These are phyloP conservation scores for Tylochromis polylepis DNA, from an alignment of 2,113 vertebrate species.

Conservation along the genomic window DNA sequence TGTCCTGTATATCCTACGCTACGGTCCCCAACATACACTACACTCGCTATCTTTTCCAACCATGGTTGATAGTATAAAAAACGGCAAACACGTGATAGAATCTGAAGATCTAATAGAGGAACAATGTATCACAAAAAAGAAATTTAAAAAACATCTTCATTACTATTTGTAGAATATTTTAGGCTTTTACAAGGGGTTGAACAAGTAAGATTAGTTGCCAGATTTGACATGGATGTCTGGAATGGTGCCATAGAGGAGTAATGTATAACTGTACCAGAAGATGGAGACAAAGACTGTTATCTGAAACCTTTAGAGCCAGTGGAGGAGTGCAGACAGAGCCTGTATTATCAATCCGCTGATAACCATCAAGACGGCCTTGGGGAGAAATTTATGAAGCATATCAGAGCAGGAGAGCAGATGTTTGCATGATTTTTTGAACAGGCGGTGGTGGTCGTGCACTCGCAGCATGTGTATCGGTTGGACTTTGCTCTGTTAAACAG, in stretches of 20 bases:
- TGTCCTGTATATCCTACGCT: background rate
- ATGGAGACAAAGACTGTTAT: constrained; percentile 42
- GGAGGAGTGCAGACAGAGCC: background rate
- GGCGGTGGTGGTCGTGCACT: background rate
- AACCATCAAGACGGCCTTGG: background rate
- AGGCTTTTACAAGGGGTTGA: background rate
- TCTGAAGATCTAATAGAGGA: background rate
- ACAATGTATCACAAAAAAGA: background rate
- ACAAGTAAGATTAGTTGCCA: background rate
- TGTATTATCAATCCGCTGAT: background rate
- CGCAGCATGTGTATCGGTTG: background rate
- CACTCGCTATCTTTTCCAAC: background rate
- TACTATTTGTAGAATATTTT: background rate
- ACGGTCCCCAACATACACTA: background rate
- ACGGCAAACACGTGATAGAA: background rate
- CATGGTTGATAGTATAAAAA: background rate
- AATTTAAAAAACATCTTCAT: background rate
- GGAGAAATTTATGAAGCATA: background rate
- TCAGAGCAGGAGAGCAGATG: background rate
- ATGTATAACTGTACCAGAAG: constrained; percentile 26
- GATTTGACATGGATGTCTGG: background rate
- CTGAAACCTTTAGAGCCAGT: background rate
- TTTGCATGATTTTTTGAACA: background rate
- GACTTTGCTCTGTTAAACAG: background rate
- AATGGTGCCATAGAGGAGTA: background rate